phyloP scores from a whole-genome alignment of 2,888 invertebrate species.

The Scotopteryx bipunctaria region DNA sequence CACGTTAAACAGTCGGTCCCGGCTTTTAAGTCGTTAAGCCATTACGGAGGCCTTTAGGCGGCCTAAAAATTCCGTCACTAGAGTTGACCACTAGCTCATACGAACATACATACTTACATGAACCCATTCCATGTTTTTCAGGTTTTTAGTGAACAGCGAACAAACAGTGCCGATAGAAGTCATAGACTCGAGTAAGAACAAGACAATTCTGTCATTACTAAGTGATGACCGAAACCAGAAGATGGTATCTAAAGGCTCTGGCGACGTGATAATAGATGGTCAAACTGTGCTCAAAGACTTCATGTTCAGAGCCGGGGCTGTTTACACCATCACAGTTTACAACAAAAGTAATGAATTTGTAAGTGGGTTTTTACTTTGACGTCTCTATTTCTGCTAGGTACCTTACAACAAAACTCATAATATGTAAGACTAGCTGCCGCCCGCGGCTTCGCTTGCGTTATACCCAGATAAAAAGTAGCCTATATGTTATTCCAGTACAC shows the following conservation, averaged over 20 bases:
- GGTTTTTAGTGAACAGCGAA: slow-evolving; percentile 67
- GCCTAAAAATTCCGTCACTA: too few relatives aligned
- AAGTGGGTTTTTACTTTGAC: slow-evolving; percentile 50
- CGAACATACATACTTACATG: too few relatives aligned
- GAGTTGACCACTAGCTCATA: too few relatives aligned
- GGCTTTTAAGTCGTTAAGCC: too few relatives aligned
- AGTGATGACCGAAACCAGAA: slow-evolving; percentile 53
- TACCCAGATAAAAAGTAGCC: too few relatives aligned
- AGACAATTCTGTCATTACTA: slow-evolving; percentile 45
- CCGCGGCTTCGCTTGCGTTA: too few relatives aligned
- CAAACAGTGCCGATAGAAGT: slow-evolving; percentile 49
- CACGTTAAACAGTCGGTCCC: too few relatives aligned
- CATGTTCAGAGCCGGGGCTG: slow-evolving; percentile 84
- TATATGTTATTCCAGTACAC: too few relatives aligned
- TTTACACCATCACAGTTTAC: slow-evolving; percentile 83
- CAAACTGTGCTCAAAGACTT: slow-evolving; percentile 53
- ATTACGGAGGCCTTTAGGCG: too few relatives aligned
- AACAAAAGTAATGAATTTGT: slow-evolving; percentile 60
- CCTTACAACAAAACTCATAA: too few relatives aligned
- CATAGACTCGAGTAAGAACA: slow-evolving; percentile 52
- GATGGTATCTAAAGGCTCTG: slow-evolving; percentile 58
- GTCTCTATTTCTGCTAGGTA: too few relatives aligned
- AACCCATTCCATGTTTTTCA: slow-evolving; percentile 43
- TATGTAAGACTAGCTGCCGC: too few relatives aligned
- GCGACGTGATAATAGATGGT: slow-evolving; percentile 63